Conservation (phyloP, 2,113 vertebrate species). For the Centropus unirufus region DNA sequence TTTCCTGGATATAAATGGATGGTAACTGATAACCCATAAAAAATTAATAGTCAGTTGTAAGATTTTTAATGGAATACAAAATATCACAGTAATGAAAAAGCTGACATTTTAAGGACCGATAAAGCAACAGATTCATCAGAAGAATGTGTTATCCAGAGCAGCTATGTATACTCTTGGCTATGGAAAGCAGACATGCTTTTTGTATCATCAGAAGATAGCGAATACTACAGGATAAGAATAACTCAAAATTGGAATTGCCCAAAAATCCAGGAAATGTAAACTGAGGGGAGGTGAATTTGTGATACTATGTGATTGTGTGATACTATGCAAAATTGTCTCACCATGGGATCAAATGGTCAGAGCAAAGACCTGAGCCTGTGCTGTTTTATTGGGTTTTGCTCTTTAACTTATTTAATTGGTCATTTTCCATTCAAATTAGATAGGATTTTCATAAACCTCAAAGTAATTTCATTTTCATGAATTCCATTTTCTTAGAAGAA, state of each 20-base stretch:
- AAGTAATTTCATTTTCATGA: not conserved
- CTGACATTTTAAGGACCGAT: constrained; percentile 21
- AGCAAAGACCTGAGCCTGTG: not conserved
- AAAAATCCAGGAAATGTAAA: not conserved
- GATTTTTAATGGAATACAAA: constrained; percentile 42
- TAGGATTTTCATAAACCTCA: not conserved
- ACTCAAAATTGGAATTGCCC: not conserved
- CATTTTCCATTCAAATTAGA: not conserved
- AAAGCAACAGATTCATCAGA: constrained; percentile 16
- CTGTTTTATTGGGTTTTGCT: not conserved
- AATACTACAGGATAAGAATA: not conserved
- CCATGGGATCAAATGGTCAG: not conserved
- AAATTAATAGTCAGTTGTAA: constrained; percentile 31
- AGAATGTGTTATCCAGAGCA: not conserved
- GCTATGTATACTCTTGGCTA: not conserved
- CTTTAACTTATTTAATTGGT: not conserved
- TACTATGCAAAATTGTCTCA: not conserved
- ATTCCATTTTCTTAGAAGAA: not conserved
- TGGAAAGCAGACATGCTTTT: not conserved
- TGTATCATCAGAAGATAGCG: not conserved
- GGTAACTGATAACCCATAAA: constrained; percentile 50
- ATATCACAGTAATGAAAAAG: constrained; percentile 2
- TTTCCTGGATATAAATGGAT: constrained; percentile 32
- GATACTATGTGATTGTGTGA: not conserved
- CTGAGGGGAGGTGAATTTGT: not conserved